Conservation (phyloP, 2,888 invertebrate species). For the Choreutis nemorana region DNA sequence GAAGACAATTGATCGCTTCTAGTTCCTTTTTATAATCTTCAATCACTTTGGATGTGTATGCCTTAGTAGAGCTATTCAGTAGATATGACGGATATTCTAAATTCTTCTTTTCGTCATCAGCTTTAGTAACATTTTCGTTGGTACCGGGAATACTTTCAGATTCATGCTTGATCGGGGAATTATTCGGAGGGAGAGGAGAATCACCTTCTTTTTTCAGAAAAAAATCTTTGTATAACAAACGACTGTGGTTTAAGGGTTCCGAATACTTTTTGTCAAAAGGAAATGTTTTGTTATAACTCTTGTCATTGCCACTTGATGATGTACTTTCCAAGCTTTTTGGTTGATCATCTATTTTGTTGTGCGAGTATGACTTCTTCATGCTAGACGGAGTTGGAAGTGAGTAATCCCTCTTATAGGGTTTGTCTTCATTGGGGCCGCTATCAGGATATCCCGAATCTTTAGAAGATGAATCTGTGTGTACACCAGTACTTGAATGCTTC, state of each 20-base stretch:
- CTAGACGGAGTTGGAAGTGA: slow-evolving; percentile 36
- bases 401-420: slow-evolving; percentile 28
- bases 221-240: slow-evolving; percentile 56
- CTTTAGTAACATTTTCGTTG: slow-evolving; percentile 13
- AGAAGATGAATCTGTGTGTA: slow-evolving; percentile 45
- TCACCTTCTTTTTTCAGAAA: slow-evolving; percentile 51
- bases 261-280: slow-evolving; percentile 31
- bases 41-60: slow-evolving; percentile 59
- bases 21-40: slow-evolving; percentile 61
- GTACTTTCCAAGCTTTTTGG: slow-evolving; percentile 46
- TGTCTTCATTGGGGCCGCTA: slow-evolving; percentile 42
- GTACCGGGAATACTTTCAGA: slow-evolving; percentile 4
- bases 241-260: slow-evolving; percentile 49
- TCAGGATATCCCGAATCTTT: slow-evolving; percentile 57
- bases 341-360: slow-evolving; percentile 27
- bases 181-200: slow-evolving; percentile 40
- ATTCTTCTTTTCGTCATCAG: slow-evolving; percentile 22
- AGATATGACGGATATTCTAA: slow-evolving; percentile 51
- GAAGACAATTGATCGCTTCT: slow-evolving; percentile 54
- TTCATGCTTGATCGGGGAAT: slow-evolving; percentile 39
- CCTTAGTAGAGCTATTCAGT: slow-evolving; percentile 50
- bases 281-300: slow-evolving; percentile 26
- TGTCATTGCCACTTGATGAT: slow-evolving; percentile 31
- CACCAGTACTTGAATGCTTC: slow-evolving; percentile 36
- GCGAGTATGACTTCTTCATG: slow-evolving; percentile 26